Conservation (phyloP, 2,113 vertebrate species). For the Coracopsis vasa region DNA sequence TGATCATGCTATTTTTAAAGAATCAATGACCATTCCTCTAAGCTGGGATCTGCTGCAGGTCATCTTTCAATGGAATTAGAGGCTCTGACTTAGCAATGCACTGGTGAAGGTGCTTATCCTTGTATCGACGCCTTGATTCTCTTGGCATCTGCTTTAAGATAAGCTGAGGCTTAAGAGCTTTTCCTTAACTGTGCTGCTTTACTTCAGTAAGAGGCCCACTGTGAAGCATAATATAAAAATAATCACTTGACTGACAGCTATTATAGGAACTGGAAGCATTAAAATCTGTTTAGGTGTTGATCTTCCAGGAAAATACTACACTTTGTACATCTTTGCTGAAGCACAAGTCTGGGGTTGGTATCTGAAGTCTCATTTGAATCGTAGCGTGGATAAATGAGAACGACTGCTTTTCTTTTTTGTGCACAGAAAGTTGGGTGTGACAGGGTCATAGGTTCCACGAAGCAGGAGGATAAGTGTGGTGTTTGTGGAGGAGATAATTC, state of each 20-base stretch:
- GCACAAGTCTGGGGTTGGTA: not conserved
- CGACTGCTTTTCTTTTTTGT: not conserved
- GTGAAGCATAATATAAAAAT: not conserved
- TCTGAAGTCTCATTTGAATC: not conserved
- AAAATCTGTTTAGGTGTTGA: not conserved
- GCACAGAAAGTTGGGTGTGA: slow-evolving; percentile 95
- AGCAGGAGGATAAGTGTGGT: slow-evolving; percentile 96
- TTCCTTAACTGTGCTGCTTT: not conserved
- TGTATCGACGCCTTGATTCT: not conserved
- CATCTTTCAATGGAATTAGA: not conserved
- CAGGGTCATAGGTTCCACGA: slow-evolving; percentile 88
- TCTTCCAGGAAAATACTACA: not conserved
- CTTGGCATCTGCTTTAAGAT: not conserved
- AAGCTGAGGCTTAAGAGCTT: slow-evolving; percentile 6
- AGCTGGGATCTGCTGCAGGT: not conserved
- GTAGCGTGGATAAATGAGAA: not conserved
- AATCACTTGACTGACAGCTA: not conserved
- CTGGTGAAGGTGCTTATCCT: not conserved
- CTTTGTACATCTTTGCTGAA: not conserved
- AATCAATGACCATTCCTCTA: slow-evolving; percentile 14
- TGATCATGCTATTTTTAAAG: slow-evolving; percentile 7
- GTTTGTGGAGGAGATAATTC: slow-evolving; percentile 93
- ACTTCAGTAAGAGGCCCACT: not conserved
- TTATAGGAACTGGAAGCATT: not conserved
- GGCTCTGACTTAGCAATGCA: not conserved